Base-by-base conservation (phyloP, 2,888 invertebrate genomes). In the Pyrrhosoma nymphula region DNA sequence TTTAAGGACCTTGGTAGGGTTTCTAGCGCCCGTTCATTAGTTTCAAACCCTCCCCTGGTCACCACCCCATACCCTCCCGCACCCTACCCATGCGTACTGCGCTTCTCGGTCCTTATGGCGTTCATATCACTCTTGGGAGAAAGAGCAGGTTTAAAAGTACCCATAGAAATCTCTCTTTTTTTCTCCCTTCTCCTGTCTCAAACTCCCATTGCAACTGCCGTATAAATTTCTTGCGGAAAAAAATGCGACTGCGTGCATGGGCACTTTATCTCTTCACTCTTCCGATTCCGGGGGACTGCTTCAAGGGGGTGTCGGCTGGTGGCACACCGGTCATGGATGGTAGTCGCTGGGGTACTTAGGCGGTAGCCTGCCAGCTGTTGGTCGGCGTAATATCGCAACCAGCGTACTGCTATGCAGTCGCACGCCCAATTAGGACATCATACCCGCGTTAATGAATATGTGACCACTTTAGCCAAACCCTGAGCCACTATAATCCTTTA, bases 381-480 rank as follows among this genome's bases (percentile, higher is more conserved):
- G 35, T 4, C 18, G 30, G 82, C 69, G 39, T 47, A 93, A 47
- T 47, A 93, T 63, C 93, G 30, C 60, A 30, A n/a, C 89, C 56
- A 56, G 16, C 56, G 89, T 26, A 89, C 89, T 47, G 47, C 89
- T 47, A 69, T 47, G 47, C 23, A 69, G 26, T 26, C 91, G 35
- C 39, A 35, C 63, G 63, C 26, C 93, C 93, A 93, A 93, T 93
- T 93, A 93, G 93, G 69, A 93, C 75, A 93, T 75, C 63, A 93
- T 93, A 69, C 47, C 75, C 69, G 39, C 75, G 93, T 93, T 93
- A 93, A 93, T 93, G 93, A 93, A 93, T 75, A 93, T 93, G 93
- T 93, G 93, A 93, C 93, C 93, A 93, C 93, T 93, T 93, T 93
- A 93, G 93, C n/a, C 93, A 47, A 93, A 39, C 75, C 93, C 93